Evolutionary conservation across 2,113 vertebrate genomes (phyloP), one percentile per base, ranked within the genome.

Genomic region (Grus americana): DNA sequence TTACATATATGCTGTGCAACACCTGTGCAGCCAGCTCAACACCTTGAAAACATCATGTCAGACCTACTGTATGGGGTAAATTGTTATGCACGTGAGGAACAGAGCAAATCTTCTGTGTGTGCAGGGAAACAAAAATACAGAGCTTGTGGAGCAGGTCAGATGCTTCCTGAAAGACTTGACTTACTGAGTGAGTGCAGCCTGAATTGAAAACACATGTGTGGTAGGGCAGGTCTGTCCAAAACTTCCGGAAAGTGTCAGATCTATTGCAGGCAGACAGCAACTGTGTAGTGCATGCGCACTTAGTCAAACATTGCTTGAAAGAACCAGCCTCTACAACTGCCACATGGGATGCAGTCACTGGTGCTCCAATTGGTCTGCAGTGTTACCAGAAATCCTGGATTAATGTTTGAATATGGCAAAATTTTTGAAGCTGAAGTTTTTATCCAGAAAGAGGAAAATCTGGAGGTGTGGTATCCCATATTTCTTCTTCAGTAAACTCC

Each of bases 81-180:
- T 12, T 57, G 54, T 26, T 80, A 47, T 26, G 34, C 70, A 62
- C 15, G 5, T 5, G 18, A 74, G 79, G 52, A 70, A 66, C 10
- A 66, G 58, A 92, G 30, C 40, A 81, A 70, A 88, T 36, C 61
- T 67, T 67, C 54, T 40, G 36, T n/a, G 38, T 0, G 0, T 24
- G n/a, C 66, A 73, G 63, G 58, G 62, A 7, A 63, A 80, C 27
- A 82, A 82, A 67, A 4, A 82, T 4, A 72, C 22, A 46, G 61
- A 86, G 54, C 67, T 68, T 55, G 66, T 49, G 79, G 26, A 76
- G 57, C 17, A 61, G 44, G 32, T 63, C 59, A 79, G 75, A 76
- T 57, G 62, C 58, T 91, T 97, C 71, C 75, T 83, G 86, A 90
- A 90, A 66, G 71, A 47, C 57, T 52, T 79, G 40, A 30, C 68